Evolutionary conservation across 2,113 vertebrate species (phyloP), one percentile per base, ranked within the genome.

Genomic region (Cervus canadensis): DNA sequence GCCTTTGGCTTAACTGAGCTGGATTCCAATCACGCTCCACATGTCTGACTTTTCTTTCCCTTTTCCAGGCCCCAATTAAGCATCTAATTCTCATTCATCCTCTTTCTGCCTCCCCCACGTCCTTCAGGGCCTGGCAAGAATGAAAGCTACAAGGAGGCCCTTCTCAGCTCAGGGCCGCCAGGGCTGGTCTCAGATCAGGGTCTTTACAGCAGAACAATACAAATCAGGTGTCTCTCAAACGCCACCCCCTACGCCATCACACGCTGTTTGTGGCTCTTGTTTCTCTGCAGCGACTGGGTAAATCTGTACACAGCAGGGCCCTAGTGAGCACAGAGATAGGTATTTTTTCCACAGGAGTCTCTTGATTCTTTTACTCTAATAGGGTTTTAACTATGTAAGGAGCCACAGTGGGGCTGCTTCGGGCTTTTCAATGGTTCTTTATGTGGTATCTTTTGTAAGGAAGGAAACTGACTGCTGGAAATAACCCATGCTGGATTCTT

Each of bases 1-100:
- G 92, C 26, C 3, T 97, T 94, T 57, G 94, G 91, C 52, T 92
- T 92, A 93, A 92, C 89, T 33, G 87, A 87, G 64, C 59, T 3
- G 0, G 2, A 89, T 14, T 79, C 43, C 81, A 95, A 96, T 97
- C 54, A 56, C 84, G 96, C 94, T 95, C 91, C 48, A 76, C 54
- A 16, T 17, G 52, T 94, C 79, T 95, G 13, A 5, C 81, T 97
- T 96, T 96, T 88, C 83, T 92, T 95, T 62, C 40, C 93, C 83
- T 89, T 89, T 98, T 96, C 59, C 83, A 96, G 93, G 19, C 84
- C 48, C 98, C 98, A 97, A 96, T 97, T 98, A 98, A 98, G 94
- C 87, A 92, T 85, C 81, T 48, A 62, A 95, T 97, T 96, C 88
- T 97, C 67, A 96, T 95, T 79, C 93, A 95, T 97, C 76, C 97